These are phyloP conservation scores for Labroides dimidiatus DNA, from an alignment of 2,797 vertebrate species.

Conservation along the genomic window DNA sequence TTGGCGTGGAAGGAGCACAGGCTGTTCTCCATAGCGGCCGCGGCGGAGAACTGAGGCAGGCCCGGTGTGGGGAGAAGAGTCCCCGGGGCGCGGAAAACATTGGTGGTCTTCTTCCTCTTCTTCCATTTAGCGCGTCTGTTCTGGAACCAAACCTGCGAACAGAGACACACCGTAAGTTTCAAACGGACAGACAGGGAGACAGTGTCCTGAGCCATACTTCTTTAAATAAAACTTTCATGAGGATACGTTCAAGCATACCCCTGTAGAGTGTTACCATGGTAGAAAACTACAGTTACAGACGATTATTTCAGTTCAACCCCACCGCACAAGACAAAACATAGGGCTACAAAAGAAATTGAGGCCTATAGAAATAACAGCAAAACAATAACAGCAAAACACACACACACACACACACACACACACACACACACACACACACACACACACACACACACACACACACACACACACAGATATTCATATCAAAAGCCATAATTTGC, in stretches of 20 bases:
- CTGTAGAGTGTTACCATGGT: neutral
- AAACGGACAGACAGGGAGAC: neutral
- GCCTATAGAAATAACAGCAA: neutral
- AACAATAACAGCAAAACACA: neutral
- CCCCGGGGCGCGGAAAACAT: conserved; percentile 94
- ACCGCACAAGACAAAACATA: neutral
- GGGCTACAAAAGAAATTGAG: neutral
- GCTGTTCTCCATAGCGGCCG: conserved; percentile 96
- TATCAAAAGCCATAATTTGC: neutral
- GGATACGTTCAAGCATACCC: neutral
- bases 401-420: neutral
- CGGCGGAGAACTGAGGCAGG: conserved; percentile 92
- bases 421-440: neutral
- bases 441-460: neutral
- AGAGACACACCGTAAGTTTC: conserved; percentile 21
- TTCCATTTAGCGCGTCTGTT: conserved; percentile 98
- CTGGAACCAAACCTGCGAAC: conserved; percentile 96
- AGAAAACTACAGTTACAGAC: neutral
- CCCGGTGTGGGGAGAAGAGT: conserved; percentile 94
- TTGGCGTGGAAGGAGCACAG: conserved; percentile 98
- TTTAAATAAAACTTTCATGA: neutral
- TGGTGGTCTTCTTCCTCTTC: conserved; percentile 99
- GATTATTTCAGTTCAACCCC: neutral
- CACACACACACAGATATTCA: neutral
- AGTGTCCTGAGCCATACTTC: neutral